These are phyloP conservation scores for Paramormyrops kingsleyae DNA, from an alignment of 2,113 vertebrate genomes.

Conservation along the genomic window DNA sequence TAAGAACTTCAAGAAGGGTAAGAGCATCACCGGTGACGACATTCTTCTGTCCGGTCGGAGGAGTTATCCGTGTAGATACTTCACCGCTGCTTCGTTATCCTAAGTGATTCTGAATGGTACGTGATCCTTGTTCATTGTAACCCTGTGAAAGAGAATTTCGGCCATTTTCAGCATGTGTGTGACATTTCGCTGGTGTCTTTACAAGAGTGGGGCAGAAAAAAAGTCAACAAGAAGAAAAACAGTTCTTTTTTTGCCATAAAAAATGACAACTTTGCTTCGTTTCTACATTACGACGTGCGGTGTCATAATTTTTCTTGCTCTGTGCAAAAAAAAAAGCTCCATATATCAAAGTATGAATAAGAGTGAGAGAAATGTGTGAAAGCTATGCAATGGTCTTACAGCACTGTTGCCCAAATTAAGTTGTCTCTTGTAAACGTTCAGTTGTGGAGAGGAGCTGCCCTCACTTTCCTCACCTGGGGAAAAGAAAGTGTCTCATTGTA, in stretches of 20 bases:
- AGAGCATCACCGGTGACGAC: slow-evolving; percentile 48
- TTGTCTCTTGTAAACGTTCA: slow-evolving; percentile 1
- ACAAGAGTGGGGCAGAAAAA: slow-evolving; percentile 56
- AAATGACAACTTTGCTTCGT: slow-evolving; percentile 30
- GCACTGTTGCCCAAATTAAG: slow-evolving; percentile 9
- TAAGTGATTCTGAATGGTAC: slow-evolving; percentile 71
- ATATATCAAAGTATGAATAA: slow-evolving; percentile 12
- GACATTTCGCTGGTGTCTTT: slow-evolving; percentile 69
- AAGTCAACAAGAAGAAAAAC: slow-evolving; percentile 53
- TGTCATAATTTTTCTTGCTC: slow-evolving; percentile 30
- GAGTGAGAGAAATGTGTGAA: background rate
- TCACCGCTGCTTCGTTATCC: slow-evolving; percentile 76
- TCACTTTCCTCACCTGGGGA: slow-evolving; percentile 28
- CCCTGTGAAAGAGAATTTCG: slow-evolving; percentile 65
- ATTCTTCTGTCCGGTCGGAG: slow-evolving; percentile 64
- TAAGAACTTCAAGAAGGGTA: slow-evolving; percentile 51
- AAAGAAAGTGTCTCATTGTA: slow-evolving; percentile 35
- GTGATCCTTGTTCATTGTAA: slow-evolving; percentile 60
- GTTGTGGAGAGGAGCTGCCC: slow-evolving; percentile 13
- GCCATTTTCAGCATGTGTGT: slow-evolving; percentile 69
- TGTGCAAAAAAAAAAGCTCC: slow-evolving; percentile 13
- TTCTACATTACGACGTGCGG: slow-evolving; percentile 24
- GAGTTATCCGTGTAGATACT: slow-evolving; percentile 73
- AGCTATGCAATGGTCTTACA: background rate
- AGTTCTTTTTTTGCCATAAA: slow-evolving; percentile 37